phyloP scores from a whole-genome alignment of 1,140 invertebrate species.

The Caenorhabditis remanei region DNA sequence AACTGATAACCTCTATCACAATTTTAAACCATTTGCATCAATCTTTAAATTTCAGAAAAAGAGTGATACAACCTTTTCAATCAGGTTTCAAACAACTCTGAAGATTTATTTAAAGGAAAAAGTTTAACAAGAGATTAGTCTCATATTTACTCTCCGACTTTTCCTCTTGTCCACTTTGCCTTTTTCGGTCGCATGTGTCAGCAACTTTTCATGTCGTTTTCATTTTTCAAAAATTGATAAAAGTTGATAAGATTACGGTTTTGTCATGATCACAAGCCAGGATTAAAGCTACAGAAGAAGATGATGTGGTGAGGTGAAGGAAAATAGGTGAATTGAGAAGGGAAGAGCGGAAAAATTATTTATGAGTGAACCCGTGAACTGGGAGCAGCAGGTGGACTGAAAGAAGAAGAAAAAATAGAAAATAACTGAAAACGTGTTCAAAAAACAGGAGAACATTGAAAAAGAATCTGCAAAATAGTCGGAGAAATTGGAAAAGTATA shows the following conservation, averaged over 20 bases:
- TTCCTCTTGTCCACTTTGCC: neutral
- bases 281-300: slow-evolving; percentile 6
- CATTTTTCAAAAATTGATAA: neutral
- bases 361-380: no score
- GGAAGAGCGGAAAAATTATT: neutral
- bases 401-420: no score
- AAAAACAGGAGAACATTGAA: no score
- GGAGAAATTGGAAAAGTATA: no score
- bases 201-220: slow-evolving; percentile 14
- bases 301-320: neutral
- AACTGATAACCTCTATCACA: neutral
- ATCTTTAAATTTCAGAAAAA: no score
- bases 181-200: slow-evolving; percentile 30
- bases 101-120: neutral
- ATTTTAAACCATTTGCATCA: no score
- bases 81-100: neutral
- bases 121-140: no score
- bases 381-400: no score
- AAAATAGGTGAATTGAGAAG: neutral
- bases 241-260: slow-evolving; percentile 42
- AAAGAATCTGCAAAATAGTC: no score
- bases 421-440: no score
- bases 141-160: neutral
- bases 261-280: slow-evolving; percentile 23
- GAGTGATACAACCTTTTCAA: no score